Percentiles rank a stretch among this genome's conserved stretches.
Evolutionary conservation across 2,797 vertebrate species (phyloP).

Genomic region (Iguana delicatissima): DNA sequence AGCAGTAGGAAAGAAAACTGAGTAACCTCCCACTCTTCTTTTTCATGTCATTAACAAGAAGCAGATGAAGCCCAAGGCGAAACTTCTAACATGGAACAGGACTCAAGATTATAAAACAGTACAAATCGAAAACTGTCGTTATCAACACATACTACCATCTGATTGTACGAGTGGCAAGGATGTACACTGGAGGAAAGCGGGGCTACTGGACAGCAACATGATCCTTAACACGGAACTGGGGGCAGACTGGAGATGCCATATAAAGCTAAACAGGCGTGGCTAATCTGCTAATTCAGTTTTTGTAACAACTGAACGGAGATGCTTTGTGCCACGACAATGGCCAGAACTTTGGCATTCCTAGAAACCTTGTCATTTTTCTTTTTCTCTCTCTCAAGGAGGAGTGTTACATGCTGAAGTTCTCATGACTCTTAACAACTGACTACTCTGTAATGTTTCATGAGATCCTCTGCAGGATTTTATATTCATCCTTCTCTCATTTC

Average conservation of each 20-base stretch:
- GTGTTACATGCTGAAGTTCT: too few species aligned
- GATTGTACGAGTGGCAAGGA: neutral
- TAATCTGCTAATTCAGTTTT: neutral
- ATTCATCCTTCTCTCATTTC: neutral
- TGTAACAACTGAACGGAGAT: neutral
- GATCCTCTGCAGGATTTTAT: neutral
- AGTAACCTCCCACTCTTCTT: constrained; percentile 23
- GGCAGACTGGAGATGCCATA: neutral
- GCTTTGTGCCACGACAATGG: neutral
- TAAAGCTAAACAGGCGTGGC: neutral
- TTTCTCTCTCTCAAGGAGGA: neutral
- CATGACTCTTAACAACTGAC: too few species aligned
- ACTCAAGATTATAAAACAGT: neutral
- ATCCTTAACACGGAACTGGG: neutral
- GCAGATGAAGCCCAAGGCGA: constrained; percentile 28
- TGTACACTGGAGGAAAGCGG: neutral
- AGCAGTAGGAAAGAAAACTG: neutral
- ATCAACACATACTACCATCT: neutral
- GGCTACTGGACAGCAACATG: neutral
- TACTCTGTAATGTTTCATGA: neutral
- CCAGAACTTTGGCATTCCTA: neutral
- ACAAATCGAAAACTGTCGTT: constrained; percentile 4
- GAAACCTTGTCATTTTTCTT: neutral
- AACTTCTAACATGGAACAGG: constrained; percentile 1
- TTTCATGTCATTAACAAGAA: constrained; percentile 1